Evolutionary conservation across 2,113 vertebrate species (phyloP), one percentile per base, ranked within the genome.

Genomic region (Platysternon megacephalum): DNA sequence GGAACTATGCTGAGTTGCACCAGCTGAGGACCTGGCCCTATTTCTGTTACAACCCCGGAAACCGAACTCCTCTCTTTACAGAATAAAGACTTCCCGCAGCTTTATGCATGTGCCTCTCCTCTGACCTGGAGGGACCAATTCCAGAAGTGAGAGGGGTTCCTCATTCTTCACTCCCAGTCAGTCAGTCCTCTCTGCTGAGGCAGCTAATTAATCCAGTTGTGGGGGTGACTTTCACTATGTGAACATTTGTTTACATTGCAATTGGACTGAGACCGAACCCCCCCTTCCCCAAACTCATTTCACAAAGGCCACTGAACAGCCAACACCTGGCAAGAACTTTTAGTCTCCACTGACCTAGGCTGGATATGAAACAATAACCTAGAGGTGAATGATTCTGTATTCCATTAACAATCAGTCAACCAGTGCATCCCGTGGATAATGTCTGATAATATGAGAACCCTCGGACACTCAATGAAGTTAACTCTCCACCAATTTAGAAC

Each of bases 341-440:
- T n/a, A 32, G 42, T 35, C 61, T 26, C 11, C 11, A 21, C 19
- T 74, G 68, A 72, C n/a, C 68, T 42, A 22, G 68, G 68, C n/a
- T 24, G 8, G 19, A 42, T 42, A 24, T 74, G n/a, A 74, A 42
- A 74, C 68, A 74, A 24, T 42, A 24, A 42, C n/a, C 52, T 28
- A 32, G 61, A 65, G 19, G 19, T 0, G 1, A 49, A 58, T 0
- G 1, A 13, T 55, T 81, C 48, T 35, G 22, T 16, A 4, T 74
- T 13, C 24, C 11, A 14, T 44, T 22, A 21, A 6, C 19, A 14
- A 24, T 56, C 84, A 74, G 29, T 29, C 65, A 19, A 55, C 35
- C 0, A 0, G 74, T 29, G n/a, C n/a, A 3, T 35, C 4, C 24
- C 11, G 72, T 28, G 80, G 26, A 56, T 49, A 42, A 1, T 74